These are phyloP conservation scores for Harpagifer antarcticus DNA, from an alignment of 2,797 vertebrate species.

Conservation along the genomic window DNA sequence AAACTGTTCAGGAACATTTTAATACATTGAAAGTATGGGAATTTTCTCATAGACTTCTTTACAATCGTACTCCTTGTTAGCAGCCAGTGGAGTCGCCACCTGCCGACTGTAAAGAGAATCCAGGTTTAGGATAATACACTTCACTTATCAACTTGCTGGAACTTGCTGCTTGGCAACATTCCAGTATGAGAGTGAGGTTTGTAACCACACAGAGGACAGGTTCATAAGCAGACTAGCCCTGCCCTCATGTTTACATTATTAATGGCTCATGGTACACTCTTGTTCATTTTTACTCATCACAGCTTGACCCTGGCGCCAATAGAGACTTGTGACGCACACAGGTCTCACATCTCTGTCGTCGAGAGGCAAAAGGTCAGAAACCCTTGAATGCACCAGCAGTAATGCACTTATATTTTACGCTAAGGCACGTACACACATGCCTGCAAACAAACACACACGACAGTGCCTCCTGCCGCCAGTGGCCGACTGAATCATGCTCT, in stretches of 20 bases:
- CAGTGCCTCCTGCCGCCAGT: slow-evolving; percentile 70
- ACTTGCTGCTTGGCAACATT: neutral
- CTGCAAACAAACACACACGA: slow-evolving; percentile 14
- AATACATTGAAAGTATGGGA: no score
- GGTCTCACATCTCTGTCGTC: slow-evolving; percentile 36
- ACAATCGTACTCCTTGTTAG: no score
- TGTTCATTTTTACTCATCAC: slow-evolving; percentile 55
- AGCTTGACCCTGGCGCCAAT: slow-evolving; percentile 22
- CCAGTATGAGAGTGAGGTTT: slow-evolving; percentile 13
- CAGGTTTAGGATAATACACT: no score
- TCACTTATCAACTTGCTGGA: no score
- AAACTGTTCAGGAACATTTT: no score
- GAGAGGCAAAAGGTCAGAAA: slow-evolving; percentile 53
- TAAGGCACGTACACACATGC: slow-evolving; percentile 25
- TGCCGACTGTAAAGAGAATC: no score
- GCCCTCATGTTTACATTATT: slow-evolving; percentile 37
- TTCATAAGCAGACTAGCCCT: slow-evolving; percentile 10
- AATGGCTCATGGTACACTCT: slow-evolving; percentile 35
- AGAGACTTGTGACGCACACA: slow-evolving; percentile 12
- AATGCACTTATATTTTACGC: slow-evolving; percentile 50
- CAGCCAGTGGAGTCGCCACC: no score
- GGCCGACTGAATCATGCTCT: slow-evolving; percentile 79
- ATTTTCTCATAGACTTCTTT: no score
- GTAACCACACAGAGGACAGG: slow-evolving; percentile 16
- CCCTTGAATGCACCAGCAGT: slow-evolving; percentile 39